Conservation (phyloP, 2,888 invertebrate species). For the Elysia crispata region DNA sequence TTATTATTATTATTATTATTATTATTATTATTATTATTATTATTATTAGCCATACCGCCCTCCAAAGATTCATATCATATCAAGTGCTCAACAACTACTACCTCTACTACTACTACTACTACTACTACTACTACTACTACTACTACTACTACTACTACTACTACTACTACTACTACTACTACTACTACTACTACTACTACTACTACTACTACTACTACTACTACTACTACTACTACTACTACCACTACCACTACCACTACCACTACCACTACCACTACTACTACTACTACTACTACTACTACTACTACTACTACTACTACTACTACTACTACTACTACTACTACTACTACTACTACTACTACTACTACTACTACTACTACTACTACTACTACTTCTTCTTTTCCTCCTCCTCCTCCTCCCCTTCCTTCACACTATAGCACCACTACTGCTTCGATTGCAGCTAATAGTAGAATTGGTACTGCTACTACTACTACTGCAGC, state of each 20-base stretch:
- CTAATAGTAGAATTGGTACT: slow-evolving; percentile 16
- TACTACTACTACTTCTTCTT: neutral
- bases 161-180: slow-evolving; percentile 4
- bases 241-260: slow-evolving; percentile 22
- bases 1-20: neutral
- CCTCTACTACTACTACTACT: neutral
- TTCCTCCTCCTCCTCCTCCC: neutral
- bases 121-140: neutral
- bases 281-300: slow-evolving; percentile 27
- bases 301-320: slow-evolving; percentile 26
- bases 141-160: neutral
- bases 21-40: neutral
- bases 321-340: slow-evolving; percentile 32
- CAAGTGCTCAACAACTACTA: neutral
- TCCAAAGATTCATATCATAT: slow-evolving; percentile 10
- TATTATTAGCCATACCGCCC: too few relatives aligned
- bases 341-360: slow-evolving; percentile 30
- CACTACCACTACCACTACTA: slow-evolving; percentile 18
- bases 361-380: slow-evolving; percentile 22
- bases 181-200: slow-evolving; percentile 16
- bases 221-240: neutral
- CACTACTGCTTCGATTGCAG: slow-evolving; percentile 5
- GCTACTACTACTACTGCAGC: slow-evolving; percentile 13
- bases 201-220: slow-evolving; percentile 5
- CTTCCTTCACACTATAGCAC: neutral